Percentiles rank a stretch among this genome's conserved stretches.
phyloP scores from a whole-genome alignment of 2,113 vertebrate species.

The Hypocryptadius cinnamomeus region DNA sequence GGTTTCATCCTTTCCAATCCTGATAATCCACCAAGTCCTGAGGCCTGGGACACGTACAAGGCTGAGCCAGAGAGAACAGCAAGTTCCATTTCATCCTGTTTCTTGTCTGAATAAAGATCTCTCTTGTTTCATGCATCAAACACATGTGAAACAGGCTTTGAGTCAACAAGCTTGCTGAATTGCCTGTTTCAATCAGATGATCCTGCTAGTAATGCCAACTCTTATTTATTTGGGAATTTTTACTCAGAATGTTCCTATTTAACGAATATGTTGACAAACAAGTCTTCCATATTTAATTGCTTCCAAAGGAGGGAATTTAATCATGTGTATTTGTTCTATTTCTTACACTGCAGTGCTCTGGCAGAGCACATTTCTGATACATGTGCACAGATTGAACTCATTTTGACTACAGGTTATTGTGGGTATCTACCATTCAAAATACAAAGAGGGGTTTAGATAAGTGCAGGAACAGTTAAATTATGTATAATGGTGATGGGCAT shows the following conservation, averaged over 20 bases:
- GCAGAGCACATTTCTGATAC: constrained; percentile 1
- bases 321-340: constrained; percentile 32
- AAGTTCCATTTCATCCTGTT: neutral
- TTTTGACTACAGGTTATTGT: neutral
- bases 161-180: neutral
- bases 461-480: neutral
- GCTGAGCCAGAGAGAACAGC: neutral
- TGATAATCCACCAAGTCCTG: neutral
- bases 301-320: constrained; percentile 44
- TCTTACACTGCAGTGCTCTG: constrained; percentile 8
- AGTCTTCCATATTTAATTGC: constrained; percentile 22
- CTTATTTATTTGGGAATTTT: constrained; percentile 19
- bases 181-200: constrained; percentile 25
- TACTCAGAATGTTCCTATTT: constrained; percentile 31
- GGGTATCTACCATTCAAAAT: neutral
- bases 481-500: neutral
- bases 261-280: constrained; percentile 59
- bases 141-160: neutral
- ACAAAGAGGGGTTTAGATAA: neutral
- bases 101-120: neutral
- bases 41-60: neutral
- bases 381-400: neutral
- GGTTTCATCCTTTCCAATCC: neutral
- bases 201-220: constrained; percentile 33
- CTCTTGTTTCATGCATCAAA: neutral